Percentiles rank a stretch among this genome's conserved stretches.
These are phyloP conservation scores for Porphyrio hochstetteri DNA, from an alignment of 2,113 vertebrate species.

Conservation along the genomic window DNA sequence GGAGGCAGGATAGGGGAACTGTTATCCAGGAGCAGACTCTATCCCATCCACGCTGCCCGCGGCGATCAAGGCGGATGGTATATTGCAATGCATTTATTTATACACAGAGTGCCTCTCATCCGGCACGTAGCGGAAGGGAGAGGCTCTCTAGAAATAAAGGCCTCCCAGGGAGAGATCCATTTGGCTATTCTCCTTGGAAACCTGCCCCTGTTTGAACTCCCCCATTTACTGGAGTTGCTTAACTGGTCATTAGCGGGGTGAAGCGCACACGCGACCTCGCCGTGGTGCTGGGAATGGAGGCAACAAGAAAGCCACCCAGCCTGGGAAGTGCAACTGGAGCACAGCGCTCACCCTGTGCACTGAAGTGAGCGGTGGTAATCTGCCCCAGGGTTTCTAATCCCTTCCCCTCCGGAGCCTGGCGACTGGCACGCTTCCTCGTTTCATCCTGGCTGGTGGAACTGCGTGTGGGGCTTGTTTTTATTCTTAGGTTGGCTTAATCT, in stretches of 20 bases:
- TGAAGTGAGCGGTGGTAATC: rapidly evolving
- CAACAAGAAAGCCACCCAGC: background rate
- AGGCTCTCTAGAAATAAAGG: background rate
- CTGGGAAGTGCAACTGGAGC: rapidly evolving
- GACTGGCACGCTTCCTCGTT: background rate
- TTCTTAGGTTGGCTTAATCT: background rate
- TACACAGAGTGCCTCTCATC: background rate
- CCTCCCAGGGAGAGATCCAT: background rate
- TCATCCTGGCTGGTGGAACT: background rate
- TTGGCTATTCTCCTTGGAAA: background rate
- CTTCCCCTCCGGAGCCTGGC: background rate
- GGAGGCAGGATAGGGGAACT: background rate
- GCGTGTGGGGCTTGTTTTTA: background rate
- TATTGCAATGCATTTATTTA: background rate
- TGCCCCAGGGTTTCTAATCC: background rate
- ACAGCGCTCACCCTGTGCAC: background rate
- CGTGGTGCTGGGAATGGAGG: rapidly evolving
- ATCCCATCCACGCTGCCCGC: rapidly evolving
- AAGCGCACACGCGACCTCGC: background rate
- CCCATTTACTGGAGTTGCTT: background rate
- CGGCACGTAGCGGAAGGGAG: rapidly evolving
- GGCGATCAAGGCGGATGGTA: background rate
- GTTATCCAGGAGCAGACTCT: background rate
- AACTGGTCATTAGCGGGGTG: background rate
- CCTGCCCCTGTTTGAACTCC: background rate